Conservation (phyloP, 2,797 vertebrate genomes). For the Zonotrichia albicollis region DNA sequence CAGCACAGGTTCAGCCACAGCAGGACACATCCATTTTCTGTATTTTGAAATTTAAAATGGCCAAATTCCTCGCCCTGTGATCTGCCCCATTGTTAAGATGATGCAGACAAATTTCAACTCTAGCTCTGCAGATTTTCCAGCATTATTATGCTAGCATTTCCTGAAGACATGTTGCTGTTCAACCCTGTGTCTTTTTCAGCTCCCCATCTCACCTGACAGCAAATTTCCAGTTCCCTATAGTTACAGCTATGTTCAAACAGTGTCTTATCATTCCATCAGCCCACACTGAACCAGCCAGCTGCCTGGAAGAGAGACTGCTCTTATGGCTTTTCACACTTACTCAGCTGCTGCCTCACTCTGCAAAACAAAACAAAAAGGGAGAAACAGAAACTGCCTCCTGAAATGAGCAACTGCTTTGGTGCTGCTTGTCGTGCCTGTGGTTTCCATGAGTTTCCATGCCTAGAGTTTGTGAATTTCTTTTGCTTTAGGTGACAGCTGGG, state of each 20-base stretch:
- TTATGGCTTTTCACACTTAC: not conserved
- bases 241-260: slow-evolving; percentile 23
- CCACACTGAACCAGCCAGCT: not conserved
- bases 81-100: not conserved
- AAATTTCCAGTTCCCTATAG: not conserved
- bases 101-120: not conserved
- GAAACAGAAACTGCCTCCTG: not conserved
- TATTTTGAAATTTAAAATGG: not conserved
- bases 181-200: not conserved
- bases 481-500: not conserved
- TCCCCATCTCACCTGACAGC: not conserved
- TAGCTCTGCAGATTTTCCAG: not conserved
- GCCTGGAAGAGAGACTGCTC: slow-evolving; percentile 14
- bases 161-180: not conserved
- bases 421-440: not conserved
- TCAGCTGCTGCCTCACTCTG: not conserved
- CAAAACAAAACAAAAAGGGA: not conserved
- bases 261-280: slow-evolving; percentile 30
- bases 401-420: not conserved
- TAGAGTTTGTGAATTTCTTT: not conserved
- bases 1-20: not conserved
- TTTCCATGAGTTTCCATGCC: not conserved
- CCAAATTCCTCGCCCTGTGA: not conserved
- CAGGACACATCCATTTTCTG: not conserved
- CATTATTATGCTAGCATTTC: not conserved